Conservation (phyloP, 53 echinoderm and acorn worm genomes). For the Temnopleurus reevesii region DNA sequence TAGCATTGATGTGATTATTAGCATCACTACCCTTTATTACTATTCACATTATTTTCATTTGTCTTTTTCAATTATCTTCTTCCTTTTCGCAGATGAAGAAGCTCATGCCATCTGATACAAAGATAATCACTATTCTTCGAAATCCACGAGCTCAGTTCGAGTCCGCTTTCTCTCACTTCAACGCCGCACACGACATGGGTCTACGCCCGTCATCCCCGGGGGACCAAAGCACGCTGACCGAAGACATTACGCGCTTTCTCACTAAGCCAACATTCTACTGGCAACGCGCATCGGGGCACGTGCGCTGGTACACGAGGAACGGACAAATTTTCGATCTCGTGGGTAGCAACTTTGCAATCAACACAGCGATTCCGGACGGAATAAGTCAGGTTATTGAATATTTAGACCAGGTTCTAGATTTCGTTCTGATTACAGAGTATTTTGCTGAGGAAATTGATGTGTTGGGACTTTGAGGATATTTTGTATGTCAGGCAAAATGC, state of each 20-base stretch:
- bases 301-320: neutral
- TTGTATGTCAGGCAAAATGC: neutral
- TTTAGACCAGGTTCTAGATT: neutral
- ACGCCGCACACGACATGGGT: neutral
- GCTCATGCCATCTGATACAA: neutral
- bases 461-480: constrained; percentile 11
- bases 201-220: neutral
- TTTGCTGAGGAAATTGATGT: neutral
- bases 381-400: neutral
- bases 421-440: neutral
- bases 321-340: constrained; percentile 1
- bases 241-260: neutral
- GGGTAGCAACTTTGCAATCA: neutral
- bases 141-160: constrained; percentile 3
- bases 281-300: neutral
- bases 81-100: neutral
- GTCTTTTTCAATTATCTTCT: too few relatives aligned
- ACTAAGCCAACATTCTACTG: constrained; percentile 9
- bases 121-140: neutral
- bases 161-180: neutral
- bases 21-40: too few relatives aligned
- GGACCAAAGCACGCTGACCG: neutral
- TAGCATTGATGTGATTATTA: too few relatives aligned
- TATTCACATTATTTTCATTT: too few relatives aligned
- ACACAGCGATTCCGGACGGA: neutral